Evolutionary conservation across 2,888 invertebrate genomes (phyloP).

Genomic region (Sialis lutaria): DNA sequence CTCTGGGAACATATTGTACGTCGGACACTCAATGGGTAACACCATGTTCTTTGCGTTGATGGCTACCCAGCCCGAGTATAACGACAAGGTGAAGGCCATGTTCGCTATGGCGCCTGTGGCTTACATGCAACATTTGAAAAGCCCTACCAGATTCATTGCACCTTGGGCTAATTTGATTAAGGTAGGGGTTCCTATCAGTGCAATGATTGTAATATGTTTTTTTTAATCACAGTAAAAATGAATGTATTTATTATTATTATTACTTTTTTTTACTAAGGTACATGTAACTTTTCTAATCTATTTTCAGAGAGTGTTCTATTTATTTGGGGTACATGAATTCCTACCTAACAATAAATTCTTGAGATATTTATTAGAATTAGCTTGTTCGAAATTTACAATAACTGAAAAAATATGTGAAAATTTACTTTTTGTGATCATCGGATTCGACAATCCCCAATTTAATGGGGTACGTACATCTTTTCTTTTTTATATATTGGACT

Average conservation of each 20-base stretch:
- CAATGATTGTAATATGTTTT: too few relatives aligned
- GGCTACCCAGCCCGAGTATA: conserved; percentile 44
- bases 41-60: conserved; percentile 56
- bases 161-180: conserved; percentile 41
- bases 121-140: conserved; percentile 43
- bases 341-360: conserved; percentile 46
- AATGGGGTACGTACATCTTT: conserved; percentile 30
- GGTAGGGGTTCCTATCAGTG: conserved; percentile 17
- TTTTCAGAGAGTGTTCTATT: conserved; percentile 37
- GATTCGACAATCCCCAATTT: conserved; percentile 49
- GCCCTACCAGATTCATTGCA: conserved; percentile 48
- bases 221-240: too few relatives aligned
- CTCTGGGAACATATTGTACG: conserved; percentile 41
- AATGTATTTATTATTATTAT: too few relatives aligned
- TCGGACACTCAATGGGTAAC: conserved; percentile 88
- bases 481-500: too few relatives aligned
- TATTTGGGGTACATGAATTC: conserved; percentile 55
- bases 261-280: too few relatives aligned
- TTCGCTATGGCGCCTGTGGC: conserved; percentile 55
- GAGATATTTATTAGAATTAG: conserved; percentile 39
- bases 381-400: conserved; percentile 38
- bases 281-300: conserved; percentile 7
- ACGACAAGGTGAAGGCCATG: conserved; percentile 43
- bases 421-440: conserved; percentile 51
- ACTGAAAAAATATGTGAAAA: conserved; percentile 53